Conservation (phyloP, 2,113 vertebrate species). For the Lepus europaeus region DNA sequence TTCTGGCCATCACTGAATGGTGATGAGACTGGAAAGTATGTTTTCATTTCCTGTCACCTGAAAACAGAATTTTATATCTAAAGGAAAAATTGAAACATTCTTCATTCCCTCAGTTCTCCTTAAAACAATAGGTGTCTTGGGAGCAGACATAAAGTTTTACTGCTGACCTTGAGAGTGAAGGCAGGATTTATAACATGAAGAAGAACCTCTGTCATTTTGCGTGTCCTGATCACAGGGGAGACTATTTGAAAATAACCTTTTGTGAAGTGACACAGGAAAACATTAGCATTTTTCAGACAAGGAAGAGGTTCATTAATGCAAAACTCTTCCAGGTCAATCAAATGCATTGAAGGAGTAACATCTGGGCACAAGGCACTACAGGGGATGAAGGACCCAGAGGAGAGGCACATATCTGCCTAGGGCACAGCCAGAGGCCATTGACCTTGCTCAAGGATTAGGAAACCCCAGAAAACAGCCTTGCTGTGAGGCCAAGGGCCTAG, state of each 20-base stretch:
- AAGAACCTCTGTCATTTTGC: neutral
- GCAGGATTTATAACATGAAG: neutral
- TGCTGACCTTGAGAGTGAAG: neutral
- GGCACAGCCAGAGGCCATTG: constrained; percentile 68
- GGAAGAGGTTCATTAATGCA: neutral
- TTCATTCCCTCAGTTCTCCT: constrained; percentile 22
- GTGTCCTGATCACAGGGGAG: neutral
- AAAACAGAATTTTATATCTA: constrained; percentile 43
- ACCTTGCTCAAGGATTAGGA: constrained; percentile 69
- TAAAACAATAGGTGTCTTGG: neutral
- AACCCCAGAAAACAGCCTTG: constrained; percentile 61
- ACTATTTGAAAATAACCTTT: neutral
- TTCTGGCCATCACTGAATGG: neutral
- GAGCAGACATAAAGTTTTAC: neutral
- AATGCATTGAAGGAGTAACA: constrained; percentile 56
- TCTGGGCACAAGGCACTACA: constrained; percentile 50
- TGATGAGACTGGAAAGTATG: fast-evolving
- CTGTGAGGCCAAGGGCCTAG: constrained; percentile 63
- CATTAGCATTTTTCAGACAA: constrained; percentile 21
- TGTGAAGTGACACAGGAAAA: neutral
- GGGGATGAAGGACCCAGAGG: constrained; percentile 60
- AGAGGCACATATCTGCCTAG: neutral
- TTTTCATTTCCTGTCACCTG: neutral
- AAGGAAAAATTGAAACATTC: constrained; percentile 7
- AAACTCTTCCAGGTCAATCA: constrained; percentile 26